Conservation (phyloP, 2,797 vertebrate species). For the Pipistrellus pygmaeus region DNA sequence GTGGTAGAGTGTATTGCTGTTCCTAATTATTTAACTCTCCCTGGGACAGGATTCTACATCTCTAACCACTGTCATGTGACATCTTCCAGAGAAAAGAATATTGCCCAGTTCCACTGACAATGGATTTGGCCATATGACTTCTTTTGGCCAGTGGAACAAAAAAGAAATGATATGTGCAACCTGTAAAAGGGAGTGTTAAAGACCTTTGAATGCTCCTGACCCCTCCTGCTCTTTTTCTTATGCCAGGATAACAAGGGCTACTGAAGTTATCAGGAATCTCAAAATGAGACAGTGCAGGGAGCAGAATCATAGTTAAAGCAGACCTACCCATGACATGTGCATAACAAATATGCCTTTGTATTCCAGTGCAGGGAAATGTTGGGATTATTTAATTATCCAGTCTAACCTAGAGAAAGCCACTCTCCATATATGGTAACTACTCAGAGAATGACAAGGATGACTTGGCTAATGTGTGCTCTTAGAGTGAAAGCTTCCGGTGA, state of each 20-base stretch:
- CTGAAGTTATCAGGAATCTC: neutral
- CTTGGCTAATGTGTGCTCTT: neutral
- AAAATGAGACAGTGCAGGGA: neutral
- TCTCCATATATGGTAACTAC: neutral
- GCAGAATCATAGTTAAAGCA: neutral
- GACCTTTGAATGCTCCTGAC: neutral
- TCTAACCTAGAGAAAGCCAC: neutral
- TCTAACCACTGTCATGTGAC: neutral
- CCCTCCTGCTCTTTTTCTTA: neutral
- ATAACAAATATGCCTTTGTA: neutral
- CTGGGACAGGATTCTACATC: neutral
- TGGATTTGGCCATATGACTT: neutral
- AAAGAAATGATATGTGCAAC: neutral
- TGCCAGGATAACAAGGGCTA: neutral
- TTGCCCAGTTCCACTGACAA: neutral
- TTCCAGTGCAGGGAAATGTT: neutral
- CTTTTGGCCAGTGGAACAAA: neutral
- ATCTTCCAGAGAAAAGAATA: fast-evolving
- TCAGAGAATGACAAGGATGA: neutral
- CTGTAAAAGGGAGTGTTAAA: neutral
- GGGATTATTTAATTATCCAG: neutral
- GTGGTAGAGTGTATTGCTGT: fast-evolving
- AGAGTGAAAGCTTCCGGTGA: neutral
- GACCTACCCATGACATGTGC: neutral
- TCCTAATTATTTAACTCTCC: too few relatives aligned